Evolutionary conservation across 2,113 vertebrate species (phyloP), one percentile per base, ranked within the genome.

Genomic region (Pterophyllum scalare): DNA sequence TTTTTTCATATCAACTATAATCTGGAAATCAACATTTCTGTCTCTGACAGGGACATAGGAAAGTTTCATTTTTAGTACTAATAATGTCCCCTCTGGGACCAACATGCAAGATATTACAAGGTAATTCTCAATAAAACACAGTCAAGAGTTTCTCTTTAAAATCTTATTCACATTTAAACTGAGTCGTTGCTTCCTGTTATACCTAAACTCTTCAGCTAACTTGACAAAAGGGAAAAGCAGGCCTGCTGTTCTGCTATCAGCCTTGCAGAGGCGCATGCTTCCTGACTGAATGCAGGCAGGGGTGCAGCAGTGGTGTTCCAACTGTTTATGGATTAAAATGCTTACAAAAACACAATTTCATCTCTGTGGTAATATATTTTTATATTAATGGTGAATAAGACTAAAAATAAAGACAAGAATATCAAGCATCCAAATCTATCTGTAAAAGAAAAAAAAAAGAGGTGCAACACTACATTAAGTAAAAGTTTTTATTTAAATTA

Each of bases 401-500:
- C 49, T 49, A 17, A 26, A 22, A 26, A 22, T 24, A 2, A 11
- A 15, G 14, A 38, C 35, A 38, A 38, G 8, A 10, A 38, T 38
- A 38, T 38, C 35, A 38, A 38, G 10, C 35, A 38, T 10, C 35
- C 35, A 38, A 38, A 38, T 38, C 3, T 20, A n/a, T 64, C 61
- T 64, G 61, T 6, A 33, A 33, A 33, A 33, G 6, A 65, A 40
- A 33, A 28, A 80, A n/a, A 28, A 33, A 72, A 72, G 19, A 10
- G 40, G n/a, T 11, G n/a, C 52, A 12, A 24, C 33, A 90, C 59
- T 15, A 19, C 31, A 57, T 86, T 84, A 88, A 84, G 91, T 87
- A 94, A 93, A 93, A 78, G 17, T 46, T 91, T 92, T 93, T 94
- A 93, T 94, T 96, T 94, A 94, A 95, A 95, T 94, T 90, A 91